Percentiles rank a stretch among this genome's conserved stretches.
Conservation (phyloP, 2,113 vertebrate genomes). For the Microcebus jonahi region DNA sequence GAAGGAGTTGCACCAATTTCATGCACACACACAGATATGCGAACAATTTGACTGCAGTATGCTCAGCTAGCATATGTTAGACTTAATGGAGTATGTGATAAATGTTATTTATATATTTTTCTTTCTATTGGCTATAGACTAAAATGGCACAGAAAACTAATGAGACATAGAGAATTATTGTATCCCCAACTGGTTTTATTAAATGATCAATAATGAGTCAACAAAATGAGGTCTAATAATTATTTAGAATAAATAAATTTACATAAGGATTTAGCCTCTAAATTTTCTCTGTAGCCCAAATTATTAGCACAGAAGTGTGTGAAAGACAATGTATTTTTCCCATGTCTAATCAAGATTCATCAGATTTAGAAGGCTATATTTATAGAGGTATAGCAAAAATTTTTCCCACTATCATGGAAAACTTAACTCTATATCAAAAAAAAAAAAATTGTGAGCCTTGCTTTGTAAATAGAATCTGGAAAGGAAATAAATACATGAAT, state of each 20-base stretch:
- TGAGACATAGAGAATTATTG: not conserved
- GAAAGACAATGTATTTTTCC: not conserved
- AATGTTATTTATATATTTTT: conserved; percentile 53
- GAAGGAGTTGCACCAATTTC: conserved; percentile 32
- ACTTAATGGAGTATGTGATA: conserved; percentile 26
- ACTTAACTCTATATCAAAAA: not conserved
- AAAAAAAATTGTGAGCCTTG: not conserved
- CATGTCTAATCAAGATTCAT: not conserved
- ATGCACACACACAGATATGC: not conserved
- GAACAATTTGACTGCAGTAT: conserved; percentile 17
- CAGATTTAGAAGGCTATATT: not conserved
- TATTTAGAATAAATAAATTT: not conserved
- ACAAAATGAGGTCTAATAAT: not conserved
- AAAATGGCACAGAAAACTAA: conserved; percentile 27
- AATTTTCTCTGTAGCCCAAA: not conserved
- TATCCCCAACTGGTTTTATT: not conserved
- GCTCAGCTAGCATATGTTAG: not conserved
- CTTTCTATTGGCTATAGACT: not conserved
- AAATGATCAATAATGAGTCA: not conserved
- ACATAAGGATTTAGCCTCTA: not conserved
- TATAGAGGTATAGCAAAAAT: not conserved
- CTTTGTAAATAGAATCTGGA: not conserved
- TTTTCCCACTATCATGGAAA: not conserved
- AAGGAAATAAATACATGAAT: not conserved
- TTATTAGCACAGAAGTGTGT: not conserved